Percentiles rank a stretch among this genome's conserved stretches.
These are phyloP conservation scores for Erynnis tages DNA, from an alignment of 2,888 invertebrate species.

Conservation along the genomic window DNA sequence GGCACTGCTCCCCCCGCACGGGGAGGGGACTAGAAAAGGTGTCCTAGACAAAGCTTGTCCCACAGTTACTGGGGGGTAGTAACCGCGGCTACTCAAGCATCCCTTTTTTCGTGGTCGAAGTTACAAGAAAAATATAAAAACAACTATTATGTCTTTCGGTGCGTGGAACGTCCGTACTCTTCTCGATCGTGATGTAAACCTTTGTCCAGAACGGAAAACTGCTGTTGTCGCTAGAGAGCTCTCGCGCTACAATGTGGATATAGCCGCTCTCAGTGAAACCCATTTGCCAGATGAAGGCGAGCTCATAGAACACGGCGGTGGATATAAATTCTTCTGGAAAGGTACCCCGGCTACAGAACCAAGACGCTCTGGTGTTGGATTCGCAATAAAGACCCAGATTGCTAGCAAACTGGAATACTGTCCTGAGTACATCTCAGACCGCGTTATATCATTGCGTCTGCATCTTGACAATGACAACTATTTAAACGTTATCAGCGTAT, in stretches of 20 bases:
- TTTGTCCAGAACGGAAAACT: constrained; percentile 36
- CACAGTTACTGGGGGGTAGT: constrained; percentile 21
- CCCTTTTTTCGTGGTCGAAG: too few species aligned
- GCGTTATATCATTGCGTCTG: constrained; percentile 29
- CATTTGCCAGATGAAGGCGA: constrained; percentile 37
- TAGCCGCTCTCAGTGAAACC: constrained; percentile 39
- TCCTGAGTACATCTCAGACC: constrained; percentile 29
- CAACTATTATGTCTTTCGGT: too few species aligned
- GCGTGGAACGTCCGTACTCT: constrained; percentile 36
- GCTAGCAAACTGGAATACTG: constrained; percentile 8
- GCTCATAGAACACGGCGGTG: constrained; percentile 28
- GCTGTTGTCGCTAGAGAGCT: constrained; percentile 38
- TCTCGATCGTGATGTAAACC: constrained; percentile 29
- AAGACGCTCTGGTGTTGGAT: constrained; percentile 27
- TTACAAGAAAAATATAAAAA: too few species aligned
- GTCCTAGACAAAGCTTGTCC: constrained; percentile 33
- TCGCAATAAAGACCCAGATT: constrained; percentile 27
- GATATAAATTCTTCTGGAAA: constrained; percentile 28
- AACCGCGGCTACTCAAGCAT: too few species aligned
- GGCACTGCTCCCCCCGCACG: constrained; percentile 35
- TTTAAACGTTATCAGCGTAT: too few species aligned
- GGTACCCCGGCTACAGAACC: constrained; percentile 24
- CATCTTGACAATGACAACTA: constrained; percentile 33
- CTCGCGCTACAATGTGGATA: constrained; percentile 32
- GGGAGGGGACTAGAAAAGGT: constrained; percentile 38